Evolutionary conservation across 2,113 vertebrate genomes (phyloP).

Genomic region (Gopherus flavomarginatus): DNA sequence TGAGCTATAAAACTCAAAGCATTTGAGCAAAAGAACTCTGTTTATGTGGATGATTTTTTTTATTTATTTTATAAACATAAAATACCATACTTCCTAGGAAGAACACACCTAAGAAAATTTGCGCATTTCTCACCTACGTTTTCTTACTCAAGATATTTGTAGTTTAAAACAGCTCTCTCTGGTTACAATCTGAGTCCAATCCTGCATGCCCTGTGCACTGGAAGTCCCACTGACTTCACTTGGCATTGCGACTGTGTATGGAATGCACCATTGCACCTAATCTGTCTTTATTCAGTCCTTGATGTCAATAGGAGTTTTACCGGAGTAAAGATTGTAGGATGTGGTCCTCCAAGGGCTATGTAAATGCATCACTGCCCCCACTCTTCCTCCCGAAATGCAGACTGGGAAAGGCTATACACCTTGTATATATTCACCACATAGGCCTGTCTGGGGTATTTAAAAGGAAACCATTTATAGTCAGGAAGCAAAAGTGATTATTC

Average conservation of each 20-base stretch:
- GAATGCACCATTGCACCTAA: not conserved
- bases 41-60: not conserved
- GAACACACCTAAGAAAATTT: not conserved
- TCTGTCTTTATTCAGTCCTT: slow-evolving; percentile 11
- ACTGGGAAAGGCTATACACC: not conserved
- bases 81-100: not conserved
- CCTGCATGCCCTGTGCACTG: not conserved
- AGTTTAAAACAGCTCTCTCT: not conserved
- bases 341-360: not conserved
- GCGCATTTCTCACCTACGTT: not conserved
- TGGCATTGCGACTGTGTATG: not conserved
- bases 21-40: slow-evolving; percentile 13
- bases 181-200: not conserved
- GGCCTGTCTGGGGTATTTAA: not conserved
- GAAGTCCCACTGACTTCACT: not conserved
- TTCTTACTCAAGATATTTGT: not conserved
- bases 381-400: slow-evolving; percentile 6
- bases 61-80: not conserved
- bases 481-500: slow-evolving; percentile 21
- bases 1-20: not conserved
- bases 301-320: not conserved
- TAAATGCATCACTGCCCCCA: not conserved
- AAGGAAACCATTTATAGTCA: slow-evolving; percentile 54
- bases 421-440: not conserved
- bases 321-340: not conserved